Evolutionary conservation across 2,888 invertebrate species (phyloP).

Genomic region (Yponomeuta cagnagella): DNA sequence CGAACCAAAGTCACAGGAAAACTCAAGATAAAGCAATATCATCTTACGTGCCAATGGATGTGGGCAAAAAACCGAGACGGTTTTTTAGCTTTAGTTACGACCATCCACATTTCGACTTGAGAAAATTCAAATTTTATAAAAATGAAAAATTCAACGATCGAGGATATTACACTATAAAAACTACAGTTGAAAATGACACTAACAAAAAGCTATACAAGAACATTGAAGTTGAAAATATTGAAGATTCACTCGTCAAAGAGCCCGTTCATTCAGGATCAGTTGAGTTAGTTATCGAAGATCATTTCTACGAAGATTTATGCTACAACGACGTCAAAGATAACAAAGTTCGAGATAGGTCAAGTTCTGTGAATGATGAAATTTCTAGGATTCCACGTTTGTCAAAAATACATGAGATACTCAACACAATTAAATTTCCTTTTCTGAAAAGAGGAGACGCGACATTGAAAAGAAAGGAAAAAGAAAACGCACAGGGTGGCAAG

Average conservation of each 20-base stretch:
- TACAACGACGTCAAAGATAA: conserved; percentile 46
- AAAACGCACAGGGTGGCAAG: conserved; percentile 5
- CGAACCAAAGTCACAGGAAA: conserved; percentile 52
- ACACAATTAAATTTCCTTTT: conserved; percentile 59
- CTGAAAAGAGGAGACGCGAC: conserved; percentile 40
- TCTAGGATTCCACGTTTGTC: conserved; percentile 21
- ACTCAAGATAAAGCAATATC: conserved; percentile 39
- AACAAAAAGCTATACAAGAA: conserved; percentile 42
- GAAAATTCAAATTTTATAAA: conserved; percentile 42
- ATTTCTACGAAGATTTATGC: conserved; percentile 64
- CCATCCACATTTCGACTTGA: conserved; percentile 56
- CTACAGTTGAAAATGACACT: conserved; percentile 42
- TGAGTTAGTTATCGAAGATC: conserved; percentile 52
- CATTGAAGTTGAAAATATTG: conserved; percentile 36
- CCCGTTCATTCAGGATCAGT: conserved; percentile 19
- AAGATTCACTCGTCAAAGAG: neutral
- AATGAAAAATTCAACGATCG: conserved; percentile 47
- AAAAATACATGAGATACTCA: conserved; percentile 60
- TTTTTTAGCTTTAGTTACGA: conserved; percentile 61
- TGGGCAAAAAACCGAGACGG: conserved; percentile 44
- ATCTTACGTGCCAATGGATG: conserved; percentile 65
- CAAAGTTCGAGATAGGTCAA: conserved; percentile 21
- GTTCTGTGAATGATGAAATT: neutral
- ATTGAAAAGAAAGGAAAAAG: conserved; percentile 24
- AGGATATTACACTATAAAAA: conserved; percentile 62